Evolutionary conservation across 2,113 vertebrate genomes (phyloP).

Genomic region (Datnioides undecimradiatus): DNA sequence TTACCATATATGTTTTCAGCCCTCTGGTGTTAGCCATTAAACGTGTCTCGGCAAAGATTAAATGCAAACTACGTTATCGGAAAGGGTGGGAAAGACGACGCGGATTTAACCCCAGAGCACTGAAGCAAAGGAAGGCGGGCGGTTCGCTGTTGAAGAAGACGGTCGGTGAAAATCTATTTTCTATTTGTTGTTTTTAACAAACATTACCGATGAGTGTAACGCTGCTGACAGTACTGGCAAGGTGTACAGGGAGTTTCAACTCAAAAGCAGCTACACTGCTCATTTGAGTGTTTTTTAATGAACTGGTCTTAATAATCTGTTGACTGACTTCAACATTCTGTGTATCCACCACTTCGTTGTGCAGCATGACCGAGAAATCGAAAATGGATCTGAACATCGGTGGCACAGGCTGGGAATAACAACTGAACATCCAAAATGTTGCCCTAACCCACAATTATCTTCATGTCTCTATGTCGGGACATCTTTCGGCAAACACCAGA

Average conservation of each 20-base stretch:
- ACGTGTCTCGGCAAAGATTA: constrained; percentile 35
- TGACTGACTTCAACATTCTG: no score
- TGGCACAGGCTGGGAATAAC: neutral
- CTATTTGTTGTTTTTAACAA: neutral
- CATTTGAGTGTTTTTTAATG: no score
- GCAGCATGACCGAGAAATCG: no score
- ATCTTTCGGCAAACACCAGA: neutral
- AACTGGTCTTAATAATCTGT: no score
- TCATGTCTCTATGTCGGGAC: neutral
- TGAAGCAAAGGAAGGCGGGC: neutral
- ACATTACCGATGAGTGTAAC: no score
- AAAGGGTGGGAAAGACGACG: neutral
- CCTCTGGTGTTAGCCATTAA: constrained; percentile 34
- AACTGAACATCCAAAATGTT: no score
- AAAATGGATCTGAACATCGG: neutral
- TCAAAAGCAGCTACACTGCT: no score
- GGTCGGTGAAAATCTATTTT: no score
- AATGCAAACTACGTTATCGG: constrained; percentile 2
- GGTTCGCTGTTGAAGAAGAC: neutral
- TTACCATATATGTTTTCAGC: constrained; percentile 51
- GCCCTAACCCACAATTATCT: neutral
- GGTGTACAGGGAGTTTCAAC: no score
- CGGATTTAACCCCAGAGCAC: neutral
- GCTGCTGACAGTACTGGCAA: no score
- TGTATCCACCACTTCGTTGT: no score